These are phyloP conservation scores for Paratrypauchen microcephalus DNA, from an alignment of 2,797 vertebrate genomes.

Conservation along the genomic window DNA sequence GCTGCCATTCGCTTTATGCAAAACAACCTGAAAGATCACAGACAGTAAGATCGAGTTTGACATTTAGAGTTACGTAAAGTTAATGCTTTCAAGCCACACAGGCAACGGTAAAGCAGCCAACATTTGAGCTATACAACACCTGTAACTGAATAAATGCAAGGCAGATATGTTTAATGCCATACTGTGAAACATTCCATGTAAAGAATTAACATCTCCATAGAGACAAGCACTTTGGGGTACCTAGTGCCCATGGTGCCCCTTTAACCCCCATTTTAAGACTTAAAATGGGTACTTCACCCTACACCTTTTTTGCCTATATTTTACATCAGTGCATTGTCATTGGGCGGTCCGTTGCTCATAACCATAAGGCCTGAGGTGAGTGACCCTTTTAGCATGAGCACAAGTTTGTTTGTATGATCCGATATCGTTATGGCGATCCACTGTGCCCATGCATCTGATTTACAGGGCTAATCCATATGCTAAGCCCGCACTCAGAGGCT, in stretches of 20 bases:
- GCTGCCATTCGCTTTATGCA: background rate
- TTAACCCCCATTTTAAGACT: background rate
- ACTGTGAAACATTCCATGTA: too few species aligned
- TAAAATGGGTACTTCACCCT: background rate
- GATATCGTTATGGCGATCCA: background rate
- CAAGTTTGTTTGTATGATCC: constrained; percentile 18
- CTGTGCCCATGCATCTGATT: constrained; percentile 44
- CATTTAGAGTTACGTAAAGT: background rate
- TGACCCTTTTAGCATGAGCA: background rate
- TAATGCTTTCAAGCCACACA: background rate
- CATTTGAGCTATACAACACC: too few species aligned
- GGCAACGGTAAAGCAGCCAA: background rate
- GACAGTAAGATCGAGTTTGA: constrained; percentile 1
- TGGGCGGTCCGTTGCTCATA: constrained; percentile 1
- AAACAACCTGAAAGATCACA: constrained; percentile 1
- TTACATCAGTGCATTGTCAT: background rate
- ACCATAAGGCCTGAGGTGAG: background rate
- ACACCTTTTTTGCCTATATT: too few species aligned
- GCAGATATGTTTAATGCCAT: too few species aligned
- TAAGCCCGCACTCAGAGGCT: constrained; percentile 40
- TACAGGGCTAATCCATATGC: constrained; percentile 46
- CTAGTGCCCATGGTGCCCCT: too few species aligned
- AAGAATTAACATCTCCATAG: too few species aligned
- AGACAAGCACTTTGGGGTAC: too few species aligned
- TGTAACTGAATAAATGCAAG: too few species aligned